Evolutionary conservation across 2,888 invertebrate species (phyloP).

Genomic region (Pollenia griseotomentosa): DNA sequence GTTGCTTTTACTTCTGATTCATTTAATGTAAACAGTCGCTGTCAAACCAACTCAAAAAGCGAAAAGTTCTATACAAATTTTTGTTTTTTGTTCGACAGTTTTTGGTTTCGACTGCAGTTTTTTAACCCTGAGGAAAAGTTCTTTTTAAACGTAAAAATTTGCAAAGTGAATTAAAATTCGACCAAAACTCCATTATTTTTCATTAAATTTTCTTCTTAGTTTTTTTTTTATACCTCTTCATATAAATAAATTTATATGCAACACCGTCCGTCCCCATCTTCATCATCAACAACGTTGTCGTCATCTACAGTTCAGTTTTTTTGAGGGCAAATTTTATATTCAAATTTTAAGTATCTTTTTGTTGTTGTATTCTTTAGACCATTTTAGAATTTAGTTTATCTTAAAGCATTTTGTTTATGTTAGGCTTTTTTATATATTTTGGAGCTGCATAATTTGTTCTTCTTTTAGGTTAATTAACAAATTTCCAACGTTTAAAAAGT

Average conservation of each 20-base stretch:
- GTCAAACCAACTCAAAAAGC: no score
- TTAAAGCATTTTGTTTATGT: constrained; percentile 8
- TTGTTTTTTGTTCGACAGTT: no score
- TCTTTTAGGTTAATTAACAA: constrained; percentile 54
- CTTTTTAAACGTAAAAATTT: background rate
- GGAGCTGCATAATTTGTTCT: background rate
- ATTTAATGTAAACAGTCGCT: no score
- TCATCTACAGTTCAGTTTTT: constrained; percentile 11
- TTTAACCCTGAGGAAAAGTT: no score
- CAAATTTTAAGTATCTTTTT: constrained; percentile 37
- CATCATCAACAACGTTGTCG: constrained; percentile 8
- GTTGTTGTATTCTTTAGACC: constrained; percentile 5
- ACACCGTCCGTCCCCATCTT: background rate
- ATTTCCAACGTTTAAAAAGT: constrained; percentile 37
- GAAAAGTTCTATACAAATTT: no score
- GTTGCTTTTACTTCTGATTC: no score
- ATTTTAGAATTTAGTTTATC: constrained; percentile 29
- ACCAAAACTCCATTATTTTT: background rate
- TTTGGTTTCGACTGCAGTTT: no score
- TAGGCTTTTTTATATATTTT: constrained; percentile 2
- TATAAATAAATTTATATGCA: constrained; percentile 10
- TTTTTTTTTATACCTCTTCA: background rate
- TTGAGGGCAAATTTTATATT: constrained; percentile 32
- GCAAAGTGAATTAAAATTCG: background rate
- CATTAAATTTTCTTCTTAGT: background rate